Conservation (phyloP, 2,797 vertebrate species). For the Acipenser oxyrinchus region DNA sequence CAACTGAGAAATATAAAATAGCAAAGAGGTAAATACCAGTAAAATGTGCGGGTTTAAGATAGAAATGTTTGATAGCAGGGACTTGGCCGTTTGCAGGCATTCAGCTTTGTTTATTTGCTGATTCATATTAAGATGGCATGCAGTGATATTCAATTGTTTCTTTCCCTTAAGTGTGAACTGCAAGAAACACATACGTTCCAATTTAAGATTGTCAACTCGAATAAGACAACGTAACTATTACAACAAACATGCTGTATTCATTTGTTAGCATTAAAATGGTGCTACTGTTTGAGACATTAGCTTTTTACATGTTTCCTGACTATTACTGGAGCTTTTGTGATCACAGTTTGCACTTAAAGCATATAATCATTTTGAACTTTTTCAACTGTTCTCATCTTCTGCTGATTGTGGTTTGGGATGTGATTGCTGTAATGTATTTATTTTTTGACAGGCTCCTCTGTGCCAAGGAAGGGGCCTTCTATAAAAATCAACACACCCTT, state of each 20-base stretch:
- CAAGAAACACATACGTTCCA: too few relatives aligned
- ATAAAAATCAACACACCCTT: slow-evolving; percentile 4
- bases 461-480: slow-evolving; percentile 24
- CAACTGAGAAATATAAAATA: neutral
- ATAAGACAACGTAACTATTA: neutral
- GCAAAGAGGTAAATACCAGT: too few relatives aligned
- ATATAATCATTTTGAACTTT: slow-evolving; percentile 29
- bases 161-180: too few relatives aligned
- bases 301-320: slow-evolving; percentile 27
- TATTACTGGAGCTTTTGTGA: slow-evolving; percentile 32
- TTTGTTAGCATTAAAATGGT: slow-evolving; percentile 21
- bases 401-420: slow-evolving; percentile 29
- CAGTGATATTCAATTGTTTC: too few relatives aligned
- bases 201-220: too few relatives aligned
- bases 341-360: slow-evolving; percentile 36
- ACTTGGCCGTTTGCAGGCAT: neutral
- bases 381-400: slow-evolving; percentile 23
- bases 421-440: slow-evolving; percentile 9
- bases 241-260: slow-evolving; percentile 35
- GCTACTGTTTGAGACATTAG: slow-evolving; percentile 25
- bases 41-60: too few relatives aligned
- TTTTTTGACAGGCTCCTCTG: slow-evolving; percentile 14
- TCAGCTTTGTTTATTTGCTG: too few relatives aligned
- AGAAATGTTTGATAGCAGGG: neutral
- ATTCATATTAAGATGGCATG: too few relatives aligned